A percentile compares a stretch with the other conserved stretches of the same genome.
Conservation (phyloP, 2,797 vertebrate genomes). For the Melanotaenia parkinsoni region DNA sequence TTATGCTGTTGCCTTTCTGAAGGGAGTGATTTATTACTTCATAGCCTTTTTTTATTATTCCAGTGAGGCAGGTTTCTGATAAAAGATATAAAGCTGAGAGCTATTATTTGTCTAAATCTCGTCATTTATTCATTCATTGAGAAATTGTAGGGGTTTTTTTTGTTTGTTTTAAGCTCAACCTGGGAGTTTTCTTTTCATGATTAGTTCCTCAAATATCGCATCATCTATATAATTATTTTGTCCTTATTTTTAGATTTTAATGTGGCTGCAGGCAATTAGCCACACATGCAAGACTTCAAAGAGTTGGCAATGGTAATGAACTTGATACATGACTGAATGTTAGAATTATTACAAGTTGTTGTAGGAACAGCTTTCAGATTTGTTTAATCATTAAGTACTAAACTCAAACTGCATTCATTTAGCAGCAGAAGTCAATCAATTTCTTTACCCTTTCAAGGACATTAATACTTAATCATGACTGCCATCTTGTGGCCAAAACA, state of each 20-base stretch:
- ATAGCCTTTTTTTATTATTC: slow-evolving; percentile 17
- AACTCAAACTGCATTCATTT: slow-evolving; percentile 29
- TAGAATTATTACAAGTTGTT: slow-evolving; percentile 36
- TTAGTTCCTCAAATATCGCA: slow-evolving; percentile 45
- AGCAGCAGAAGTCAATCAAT: slow-evolving; percentile 10
- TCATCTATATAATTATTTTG: slow-evolving; percentile 39
- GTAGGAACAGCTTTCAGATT: slow-evolving; percentile 24
- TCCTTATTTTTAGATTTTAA: slow-evolving; percentile 35
- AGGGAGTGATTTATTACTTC: slow-evolving; percentile 29
- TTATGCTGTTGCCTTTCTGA: slow-evolving; percentile 6
- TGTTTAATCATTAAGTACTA: slow-evolving; percentile 31
- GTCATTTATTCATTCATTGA: slow-evolving; percentile 28
- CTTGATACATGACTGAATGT: slow-evolving; percentile 33
- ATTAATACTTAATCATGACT: slow-evolving; percentile 55
- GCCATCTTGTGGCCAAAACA: slow-evolving; percentile 80
- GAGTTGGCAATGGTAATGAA: slow-evolving; percentile 29
- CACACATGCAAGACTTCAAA: slow-evolving; percentile 52
- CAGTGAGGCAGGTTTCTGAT: slow-evolving; percentile 31
- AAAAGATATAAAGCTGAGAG: slow-evolving; percentile 47
- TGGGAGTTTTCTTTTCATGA: slow-evolving; percentile 49
- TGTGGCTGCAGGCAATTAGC: slow-evolving; percentile 23
- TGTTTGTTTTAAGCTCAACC: slow-evolving; percentile 33
- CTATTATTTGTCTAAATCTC: slow-evolving; percentile 45
- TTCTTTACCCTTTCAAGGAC: slow-evolving; percentile 28
- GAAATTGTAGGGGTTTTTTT: slow-evolving; percentile 11